Percentiles rank a stretch among this genome's conserved stretches.
These are phyloP conservation scores for Raillietiella orientalis DNA, from an alignment of 2,888 invertebrate species.

Conservation along the genomic window DNA sequence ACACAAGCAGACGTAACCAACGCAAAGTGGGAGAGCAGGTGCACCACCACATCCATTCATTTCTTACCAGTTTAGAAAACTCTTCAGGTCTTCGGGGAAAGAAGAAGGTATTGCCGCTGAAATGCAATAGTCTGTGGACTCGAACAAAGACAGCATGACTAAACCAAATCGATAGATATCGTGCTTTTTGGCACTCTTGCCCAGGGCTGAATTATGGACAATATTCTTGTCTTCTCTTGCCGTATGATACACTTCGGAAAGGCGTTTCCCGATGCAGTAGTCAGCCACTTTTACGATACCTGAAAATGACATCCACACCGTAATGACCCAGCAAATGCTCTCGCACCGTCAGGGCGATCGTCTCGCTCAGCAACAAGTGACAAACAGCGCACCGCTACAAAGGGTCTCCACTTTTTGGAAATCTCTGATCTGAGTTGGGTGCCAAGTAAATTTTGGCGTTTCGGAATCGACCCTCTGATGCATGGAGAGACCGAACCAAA, in stretches of 20 bases:
- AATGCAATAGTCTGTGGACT: constrained; percentile 19
- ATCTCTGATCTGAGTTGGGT: no score
- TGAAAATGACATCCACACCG: no score
- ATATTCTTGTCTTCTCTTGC: constrained; percentile 5
- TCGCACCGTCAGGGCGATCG: no score
- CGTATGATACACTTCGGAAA: constrained; percentile 20
- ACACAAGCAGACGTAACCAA: constrained; percentile 5
- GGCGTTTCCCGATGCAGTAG: constrained; percentile 30
- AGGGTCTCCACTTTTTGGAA: no score
- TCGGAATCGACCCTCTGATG: no score
- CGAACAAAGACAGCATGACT: constrained; percentile 27
- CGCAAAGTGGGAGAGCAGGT: constrained; percentile 1
- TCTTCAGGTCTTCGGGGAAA: constrained; percentile 24
- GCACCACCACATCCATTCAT: constrained; percentile 3
- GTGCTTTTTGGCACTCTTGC: constrained; percentile 25
- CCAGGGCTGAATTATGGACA: constrained; percentile 10
- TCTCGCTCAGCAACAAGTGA: no score
- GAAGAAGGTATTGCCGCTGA: constrained; percentile 22
- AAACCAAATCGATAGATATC: constrained; percentile 39
- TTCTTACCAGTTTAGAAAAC: constrained; percentile 31
- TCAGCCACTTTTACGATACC: constrained; percentile 26
- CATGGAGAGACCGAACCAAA: no score
- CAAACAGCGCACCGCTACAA: no score
- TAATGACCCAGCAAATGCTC: no score
- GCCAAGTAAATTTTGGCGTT: no score